Evolutionary conservation across 1,140 invertebrate genomes (phyloP).

Genomic region (Halesus radiatus): DNA sequence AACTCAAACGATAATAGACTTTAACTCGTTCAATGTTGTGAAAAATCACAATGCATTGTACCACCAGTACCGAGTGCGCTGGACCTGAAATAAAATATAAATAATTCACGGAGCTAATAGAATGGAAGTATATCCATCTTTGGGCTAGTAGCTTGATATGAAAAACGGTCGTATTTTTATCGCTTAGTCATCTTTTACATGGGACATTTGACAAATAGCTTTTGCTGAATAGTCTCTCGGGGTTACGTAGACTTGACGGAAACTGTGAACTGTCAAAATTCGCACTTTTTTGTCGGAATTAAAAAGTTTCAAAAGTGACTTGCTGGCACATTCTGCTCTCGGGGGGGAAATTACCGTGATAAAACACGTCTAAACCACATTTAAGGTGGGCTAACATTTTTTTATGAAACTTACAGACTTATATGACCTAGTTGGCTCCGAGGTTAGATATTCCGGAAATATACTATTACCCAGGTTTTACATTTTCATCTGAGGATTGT

Average conservation of each 20-base stretch:
- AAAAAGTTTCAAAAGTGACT: conserved; percentile 14
- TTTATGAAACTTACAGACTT: neutral
- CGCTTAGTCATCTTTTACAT: conserved; percentile 54
- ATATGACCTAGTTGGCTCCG: too few relatives aligned
- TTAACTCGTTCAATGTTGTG: neutral
- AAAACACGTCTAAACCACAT: too few relatives aligned
- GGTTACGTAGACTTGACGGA: conserved; percentile 18
- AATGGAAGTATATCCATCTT: conserved; percentile 18
- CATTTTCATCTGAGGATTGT: too few relatives aligned
- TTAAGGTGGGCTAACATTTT: neutral
- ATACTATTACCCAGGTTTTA: too few relatives aligned
- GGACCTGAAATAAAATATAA: conserved; percentile 21
- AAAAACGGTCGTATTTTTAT: conserved; percentile 52
- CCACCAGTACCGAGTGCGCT: neutral
- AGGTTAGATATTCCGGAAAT: too few relatives aligned
- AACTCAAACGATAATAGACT: neutral
- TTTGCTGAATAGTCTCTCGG: conserved; percentile 50
- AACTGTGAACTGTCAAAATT: conserved; percentile 1
- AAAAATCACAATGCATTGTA: conserved; percentile 13
- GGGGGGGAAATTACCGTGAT: too few relatives aligned
- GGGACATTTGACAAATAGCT: conserved; percentile 55
- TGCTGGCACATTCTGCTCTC: neutral
- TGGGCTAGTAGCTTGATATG: conserved; percentile 27
- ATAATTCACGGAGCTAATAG: conserved; percentile 36
- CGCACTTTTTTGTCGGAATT: neutral